Percentiles rank a stretch among this genome's conserved stretches.
Conservation (phyloP, 2,113 vertebrate species). For the Pomatorhinus ruficollis region DNA sequence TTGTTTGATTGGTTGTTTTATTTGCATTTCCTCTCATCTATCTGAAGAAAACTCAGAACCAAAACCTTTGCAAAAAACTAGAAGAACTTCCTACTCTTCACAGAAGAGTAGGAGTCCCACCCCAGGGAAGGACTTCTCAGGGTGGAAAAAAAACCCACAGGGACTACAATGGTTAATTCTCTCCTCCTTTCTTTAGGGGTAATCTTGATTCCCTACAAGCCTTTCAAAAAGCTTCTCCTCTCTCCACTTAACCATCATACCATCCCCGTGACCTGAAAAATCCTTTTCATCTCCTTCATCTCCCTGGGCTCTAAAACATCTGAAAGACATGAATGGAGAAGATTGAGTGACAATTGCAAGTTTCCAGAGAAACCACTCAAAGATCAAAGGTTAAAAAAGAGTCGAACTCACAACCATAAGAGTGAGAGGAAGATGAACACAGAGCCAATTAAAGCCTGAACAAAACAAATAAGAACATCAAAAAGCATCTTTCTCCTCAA, state of each 20-base stretch:
- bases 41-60: not conserved
- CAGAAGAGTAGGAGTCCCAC: not conserved
- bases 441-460: not conserved
- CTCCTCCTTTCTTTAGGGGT: not conserved
- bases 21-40: not conserved
- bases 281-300: not conserved
- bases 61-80: not conserved
- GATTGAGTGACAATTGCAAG: not conserved
- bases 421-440: not conserved
- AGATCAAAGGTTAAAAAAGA: not conserved
- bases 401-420: not conserved
- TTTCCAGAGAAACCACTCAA: not conserved
- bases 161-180: not conserved
- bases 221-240: not conserved
- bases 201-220: not conserved
- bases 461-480: not conserved
- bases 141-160: not conserved
- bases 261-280: not conserved
- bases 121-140: not conserved
- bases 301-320: not conserved
- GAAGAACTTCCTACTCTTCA: not conserved
- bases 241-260: not conserved
- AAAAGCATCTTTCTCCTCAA: not conserved
- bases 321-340: not conserved
- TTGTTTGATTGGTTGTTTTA: not conserved